These are phyloP conservation scores for Sebastes steindachneri DNA, from an alignment of 2,797 vertebrate species.

Conservation along the genomic window DNA sequence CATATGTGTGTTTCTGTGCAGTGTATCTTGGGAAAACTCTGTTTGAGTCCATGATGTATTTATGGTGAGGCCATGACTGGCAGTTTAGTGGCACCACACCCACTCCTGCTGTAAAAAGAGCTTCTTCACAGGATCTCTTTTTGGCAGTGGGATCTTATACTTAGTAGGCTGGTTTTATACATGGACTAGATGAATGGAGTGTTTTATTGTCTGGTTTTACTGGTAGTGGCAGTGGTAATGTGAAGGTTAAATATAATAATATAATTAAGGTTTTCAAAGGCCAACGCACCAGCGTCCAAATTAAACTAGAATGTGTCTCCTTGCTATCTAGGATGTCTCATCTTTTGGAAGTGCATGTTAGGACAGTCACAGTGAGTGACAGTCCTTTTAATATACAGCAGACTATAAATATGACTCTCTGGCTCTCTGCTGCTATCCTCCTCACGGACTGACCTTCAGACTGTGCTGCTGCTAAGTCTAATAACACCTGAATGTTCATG, in stretches of 20 bases:
- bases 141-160: constrained; percentile 27
- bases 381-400: not conserved
- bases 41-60: constrained; percentile 13
- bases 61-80: not conserved
- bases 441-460: no score
- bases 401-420: constrained; percentile 11
- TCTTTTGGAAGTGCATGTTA: constrained; percentile 8
- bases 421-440: not conserved
- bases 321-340: not conserved
- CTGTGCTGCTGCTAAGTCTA: no score
- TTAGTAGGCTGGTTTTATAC: constrained; percentile 30
- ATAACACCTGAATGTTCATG: not conserved
- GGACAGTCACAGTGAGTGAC: not conserved
- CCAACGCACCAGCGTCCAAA: not conserved
- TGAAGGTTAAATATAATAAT: not conserved
- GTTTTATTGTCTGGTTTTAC: constrained; percentile 32
- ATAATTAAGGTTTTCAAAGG: not conserved
- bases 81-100: constrained; percentile 50
- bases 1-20: not conserved
- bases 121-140: constrained; percentile 23
- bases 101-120: constrained; percentile 30
- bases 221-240: not conserved
- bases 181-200: constrained; percentile 7
- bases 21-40: not conserved
- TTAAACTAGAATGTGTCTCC: not conserved